Evolutionary conservation across 2,113 vertebrate genomes (phyloP).

Genomic region (Hemibates koningsi): DNA sequence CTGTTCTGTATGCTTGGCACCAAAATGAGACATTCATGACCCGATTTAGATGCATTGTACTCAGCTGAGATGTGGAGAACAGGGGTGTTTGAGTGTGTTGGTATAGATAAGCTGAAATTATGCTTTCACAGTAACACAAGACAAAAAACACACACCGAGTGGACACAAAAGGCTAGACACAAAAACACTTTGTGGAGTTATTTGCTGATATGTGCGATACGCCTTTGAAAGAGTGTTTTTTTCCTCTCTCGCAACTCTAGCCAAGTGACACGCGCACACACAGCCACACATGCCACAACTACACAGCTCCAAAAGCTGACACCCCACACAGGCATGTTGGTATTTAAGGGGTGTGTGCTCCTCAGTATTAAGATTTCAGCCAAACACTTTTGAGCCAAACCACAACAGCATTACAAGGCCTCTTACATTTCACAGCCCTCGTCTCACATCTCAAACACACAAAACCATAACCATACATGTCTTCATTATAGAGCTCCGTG

Average conservation of each 20-base stretch:
- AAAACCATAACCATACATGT: not conserved
- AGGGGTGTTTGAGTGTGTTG: not conserved
- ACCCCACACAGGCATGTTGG: not conserved
- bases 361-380: slow-evolving; percentile 2
- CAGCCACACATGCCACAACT: not conserved
- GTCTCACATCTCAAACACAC: not conserved
- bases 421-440: not conserved
- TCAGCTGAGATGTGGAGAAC: slow-evolving; percentile 15
- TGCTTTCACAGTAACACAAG: not conserved
- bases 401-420: not conserved
- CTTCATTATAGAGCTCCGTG: not conserved
- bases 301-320: slow-evolving; percentile 3
- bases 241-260: not conserved
- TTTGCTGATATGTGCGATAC: not conserved
- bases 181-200: not conserved
- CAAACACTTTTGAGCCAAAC: slow-evolving; percentile 7
- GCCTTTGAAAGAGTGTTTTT: not conserved
- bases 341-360: slow-evolving; percentile 19
- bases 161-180: not conserved
- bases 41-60: slow-evolving; percentile 26
- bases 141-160: not conserved
- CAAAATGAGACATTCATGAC: slow-evolving; percentile 34
- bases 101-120: not conserved
- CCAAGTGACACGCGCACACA: not conserved
- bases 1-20: slow-evolving; percentile 27